Evolutionary conservation across 2,888 invertebrate species (phyloP).

Genomic region (Chalcis sispes): DNA sequence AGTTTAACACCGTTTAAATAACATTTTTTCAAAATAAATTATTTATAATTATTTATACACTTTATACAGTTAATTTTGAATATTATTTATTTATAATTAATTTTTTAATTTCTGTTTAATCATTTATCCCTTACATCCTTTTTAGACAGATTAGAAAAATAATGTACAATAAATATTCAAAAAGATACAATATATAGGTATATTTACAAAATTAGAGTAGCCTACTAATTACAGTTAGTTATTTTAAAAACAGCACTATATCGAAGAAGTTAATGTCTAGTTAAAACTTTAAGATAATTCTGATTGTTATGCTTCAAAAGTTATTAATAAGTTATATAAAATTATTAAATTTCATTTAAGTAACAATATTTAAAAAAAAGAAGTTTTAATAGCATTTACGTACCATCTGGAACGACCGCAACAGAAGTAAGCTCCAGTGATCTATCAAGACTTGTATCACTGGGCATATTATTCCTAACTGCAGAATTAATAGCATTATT

Average conservation of each 20-base stretch:
- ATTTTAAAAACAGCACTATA: slow-evolving; percentile 17
- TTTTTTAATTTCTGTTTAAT: not conserved
- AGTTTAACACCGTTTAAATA: slow-evolving; percentile 29
- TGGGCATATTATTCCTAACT: slow-evolving; percentile 58
- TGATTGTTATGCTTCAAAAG: not conserved
- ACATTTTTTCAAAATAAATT: slow-evolving; percentile 2
- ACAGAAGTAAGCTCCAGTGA: slow-evolving; percentile 87
- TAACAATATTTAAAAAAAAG: not conserved
- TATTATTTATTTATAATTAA: slow-evolving; percentile 21
- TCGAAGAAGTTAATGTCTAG: slow-evolving; percentile 15
- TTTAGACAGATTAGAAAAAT: slow-evolving; percentile 23
- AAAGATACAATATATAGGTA: not conserved
- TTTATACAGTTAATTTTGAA: slow-evolving; percentile 24
- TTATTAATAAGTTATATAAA: slow-evolving; percentile 23
- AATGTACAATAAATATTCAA: slow-evolving; percentile 5
- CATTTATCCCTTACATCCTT: slow-evolving; percentile 31
- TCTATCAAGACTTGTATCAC: slow-evolving; percentile 63
- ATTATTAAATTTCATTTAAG: not conserved
- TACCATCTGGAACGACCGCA: slow-evolving; percentile 88
- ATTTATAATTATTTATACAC: slow-evolving; percentile 8
- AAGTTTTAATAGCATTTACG: slow-evolving; percentile 48
- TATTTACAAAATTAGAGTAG: slow-evolving; percentile 36
- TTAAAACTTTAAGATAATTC: too few species aligned
- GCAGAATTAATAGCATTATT: slow-evolving; percentile 60
- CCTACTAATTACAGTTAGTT: slow-evolving; percentile 22